These are phyloP conservation scores for Chromis chromis DNA, from an alignment of 2,797 vertebrate genomes.

Conservation along the genomic window DNA sequence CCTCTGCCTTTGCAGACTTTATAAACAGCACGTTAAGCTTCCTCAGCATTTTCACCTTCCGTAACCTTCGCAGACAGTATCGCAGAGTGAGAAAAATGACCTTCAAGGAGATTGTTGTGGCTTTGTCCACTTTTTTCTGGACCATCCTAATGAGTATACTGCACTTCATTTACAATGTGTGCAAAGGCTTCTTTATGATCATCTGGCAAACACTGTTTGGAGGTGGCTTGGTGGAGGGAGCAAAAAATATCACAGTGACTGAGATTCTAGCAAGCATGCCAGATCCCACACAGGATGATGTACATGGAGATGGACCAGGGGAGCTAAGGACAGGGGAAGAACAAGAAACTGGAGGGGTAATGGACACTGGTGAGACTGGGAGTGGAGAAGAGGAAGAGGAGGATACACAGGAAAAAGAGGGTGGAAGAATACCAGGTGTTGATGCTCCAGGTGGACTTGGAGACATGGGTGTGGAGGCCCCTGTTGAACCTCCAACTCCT, in stretches of 20 bases:
- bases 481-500: conserved; percentile 92
- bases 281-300: conserved; percentile 94
- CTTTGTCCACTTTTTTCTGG: conserved; percentile 82
- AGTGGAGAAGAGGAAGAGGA: conserved; percentile 87
- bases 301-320: conserved; percentile 89
- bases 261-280: conserved; percentile 96
- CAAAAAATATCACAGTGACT: conserved; percentile 92
- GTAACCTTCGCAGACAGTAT: conserved; percentile 87
- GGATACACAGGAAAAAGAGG: conserved; percentile 86
- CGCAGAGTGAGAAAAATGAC: conserved; percentile 88
- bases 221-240: conserved; percentile 92
- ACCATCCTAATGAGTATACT: conserved; percentile 85
- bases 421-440: conserved; percentile 84
- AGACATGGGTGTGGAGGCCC: conserved; percentile 91
- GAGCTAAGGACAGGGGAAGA: conserved; percentile 83
- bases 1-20: conserved; percentile 88
- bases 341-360: conserved; percentile 80
- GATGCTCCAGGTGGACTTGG: conserved; percentile 91
- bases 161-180: conserved; percentile 85
- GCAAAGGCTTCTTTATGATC: conserved; percentile 89
- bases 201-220: conserved; percentile 93
- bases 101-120: conserved; percentile 87
- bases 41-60: conserved; percentile 86
- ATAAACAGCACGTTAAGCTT: conserved; percentile 83
- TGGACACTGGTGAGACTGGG: conserved; percentile 82